Percentiles rank a stretch among this genome's conserved stretches.
These are phyloP conservation scores for Lissocephala sabroskyi DNA, from an alignment of 2,888 invertebrate genomes.

Conservation along the genomic window DNA sequence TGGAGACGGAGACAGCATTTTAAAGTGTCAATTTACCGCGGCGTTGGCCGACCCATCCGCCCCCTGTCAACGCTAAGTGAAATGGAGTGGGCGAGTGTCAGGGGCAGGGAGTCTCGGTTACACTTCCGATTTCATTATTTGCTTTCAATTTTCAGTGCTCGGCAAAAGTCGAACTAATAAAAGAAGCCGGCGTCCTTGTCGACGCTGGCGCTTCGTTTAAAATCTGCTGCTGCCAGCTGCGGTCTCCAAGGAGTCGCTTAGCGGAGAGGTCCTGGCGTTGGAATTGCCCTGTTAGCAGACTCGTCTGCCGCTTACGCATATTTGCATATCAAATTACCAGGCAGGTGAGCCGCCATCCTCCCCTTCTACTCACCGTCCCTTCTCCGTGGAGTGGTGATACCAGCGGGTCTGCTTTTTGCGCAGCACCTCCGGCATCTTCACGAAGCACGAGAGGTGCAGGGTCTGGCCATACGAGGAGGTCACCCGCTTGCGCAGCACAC, in stretches of 20 bases:
- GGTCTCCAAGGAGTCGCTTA: conserved; percentile 32
- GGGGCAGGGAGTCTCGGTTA: conserved; percentile 40
- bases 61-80: conserved; percentile 29
- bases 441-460: conserved; percentile 91
- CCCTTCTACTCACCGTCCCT: conserved; percentile 76
- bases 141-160: conserved; percentile 47
- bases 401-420: conserved; percentile 87
- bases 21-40: conserved; percentile 69
- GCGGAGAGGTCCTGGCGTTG: no score
- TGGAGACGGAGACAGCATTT: conserved; percentile 62
- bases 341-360: not conserved
- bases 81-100: conserved; percentile 21
- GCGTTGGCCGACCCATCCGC: conserved; percentile 35
- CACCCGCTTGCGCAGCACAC: conserved; percentile 89
- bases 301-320: conserved; percentile 1
- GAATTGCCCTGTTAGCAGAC: conserved; percentile 1
- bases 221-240: conserved; percentile 18
- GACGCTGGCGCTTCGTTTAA: not conserved
- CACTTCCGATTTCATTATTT: conserved; percentile 56
- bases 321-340: conserved; percentile 9
- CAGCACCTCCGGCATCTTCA: conserved; percentile 89
- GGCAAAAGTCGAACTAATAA: conserved; percentile 13
- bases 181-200: not conserved
- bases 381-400: conserved; percentile 92
- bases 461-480: conserved; percentile 95